Percentiles rank a stretch among this genome's conserved stretches.
Evolutionary conservation across 2,113 vertebrate genomes (phyloP).

Genomic region (Mesocricetus auratus): DNA sequence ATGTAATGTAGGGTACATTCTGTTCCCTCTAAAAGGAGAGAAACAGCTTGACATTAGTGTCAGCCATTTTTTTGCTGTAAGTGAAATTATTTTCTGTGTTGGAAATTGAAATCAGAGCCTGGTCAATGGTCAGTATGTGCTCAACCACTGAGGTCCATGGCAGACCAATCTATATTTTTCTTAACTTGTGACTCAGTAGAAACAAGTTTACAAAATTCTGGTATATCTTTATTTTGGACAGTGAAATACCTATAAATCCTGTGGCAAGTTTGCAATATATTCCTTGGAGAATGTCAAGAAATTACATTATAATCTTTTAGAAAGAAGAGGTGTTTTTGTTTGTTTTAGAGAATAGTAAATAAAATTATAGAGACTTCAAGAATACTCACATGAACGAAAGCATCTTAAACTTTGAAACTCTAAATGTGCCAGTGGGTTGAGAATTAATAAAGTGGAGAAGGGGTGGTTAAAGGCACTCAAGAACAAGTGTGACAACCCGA

Average conservation of each 20-base stretch:
- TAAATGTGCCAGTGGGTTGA: background rate
- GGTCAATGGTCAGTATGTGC: background rate
- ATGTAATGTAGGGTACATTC: background rate
- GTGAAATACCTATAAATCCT: background rate
- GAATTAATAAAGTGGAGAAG: background rate
- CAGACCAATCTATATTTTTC: background rate
- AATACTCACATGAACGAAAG: background rate
- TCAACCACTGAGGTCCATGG: background rate
- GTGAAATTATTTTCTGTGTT: background rate
- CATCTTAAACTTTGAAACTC: background rate
- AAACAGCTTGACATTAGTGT: background rate
- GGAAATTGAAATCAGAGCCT: background rate
- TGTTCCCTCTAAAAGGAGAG: background rate
- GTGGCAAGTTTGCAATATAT: background rate
- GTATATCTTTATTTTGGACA: background rate
- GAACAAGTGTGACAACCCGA: background rate
- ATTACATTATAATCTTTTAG: background rate
- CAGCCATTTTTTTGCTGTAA: background rate
- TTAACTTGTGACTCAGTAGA: background rate
- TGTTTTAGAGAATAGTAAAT: background rate
- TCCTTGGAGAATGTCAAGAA: background rate
- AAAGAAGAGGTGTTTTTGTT: background rate
- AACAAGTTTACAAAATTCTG: background rate
- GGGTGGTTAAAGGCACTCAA: background rate
- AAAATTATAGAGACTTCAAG: background rate